Conservation (phyloP, 2,888 invertebrate species). For the Flexamia atlantica region DNA sequence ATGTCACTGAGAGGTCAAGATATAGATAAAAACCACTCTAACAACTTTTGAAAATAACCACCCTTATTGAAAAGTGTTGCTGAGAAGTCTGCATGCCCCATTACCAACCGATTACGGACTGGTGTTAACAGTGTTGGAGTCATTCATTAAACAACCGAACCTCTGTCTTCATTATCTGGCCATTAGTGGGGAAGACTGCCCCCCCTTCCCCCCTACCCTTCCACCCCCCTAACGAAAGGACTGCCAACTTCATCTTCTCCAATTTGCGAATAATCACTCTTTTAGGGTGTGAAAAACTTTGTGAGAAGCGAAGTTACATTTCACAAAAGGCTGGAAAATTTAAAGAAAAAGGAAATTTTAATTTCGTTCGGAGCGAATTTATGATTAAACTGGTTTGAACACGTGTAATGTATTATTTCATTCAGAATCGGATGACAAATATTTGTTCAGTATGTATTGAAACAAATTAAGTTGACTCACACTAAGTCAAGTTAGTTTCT, state of each 20-base stretch:
- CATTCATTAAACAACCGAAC: slow-evolving; percentile 40
- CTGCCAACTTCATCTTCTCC: neutral
- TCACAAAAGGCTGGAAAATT: too few species aligned
- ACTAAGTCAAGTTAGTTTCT: too few species aligned
- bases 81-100: neutral
- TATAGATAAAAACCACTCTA: too few species aligned
- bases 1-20: too few species aligned
- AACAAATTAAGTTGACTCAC: too few species aligned
- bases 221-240: neutral
- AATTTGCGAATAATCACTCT: slow-evolving; percentile 22
- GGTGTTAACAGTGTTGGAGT: slow-evolving; percentile 21
- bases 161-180: slow-evolving; percentile 38
- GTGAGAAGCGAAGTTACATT: too few species aligned
- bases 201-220: neutral
- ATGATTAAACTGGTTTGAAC: too few species aligned
- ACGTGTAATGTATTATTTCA: too few species aligned
- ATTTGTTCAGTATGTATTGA: too few species aligned
- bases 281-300: neutral
- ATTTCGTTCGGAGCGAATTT: too few species aligned
- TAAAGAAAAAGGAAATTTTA: too few species aligned
- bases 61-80: neutral
- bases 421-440: too few species aligned
- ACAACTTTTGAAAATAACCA: neutral
- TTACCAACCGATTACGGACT: slow-evolving; percentile 16
- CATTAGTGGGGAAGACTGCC: slow-evolving; percentile 17